Conservation (phyloP, 2,797 vertebrate species). For the Lagorchestes hirsutus region DNA sequence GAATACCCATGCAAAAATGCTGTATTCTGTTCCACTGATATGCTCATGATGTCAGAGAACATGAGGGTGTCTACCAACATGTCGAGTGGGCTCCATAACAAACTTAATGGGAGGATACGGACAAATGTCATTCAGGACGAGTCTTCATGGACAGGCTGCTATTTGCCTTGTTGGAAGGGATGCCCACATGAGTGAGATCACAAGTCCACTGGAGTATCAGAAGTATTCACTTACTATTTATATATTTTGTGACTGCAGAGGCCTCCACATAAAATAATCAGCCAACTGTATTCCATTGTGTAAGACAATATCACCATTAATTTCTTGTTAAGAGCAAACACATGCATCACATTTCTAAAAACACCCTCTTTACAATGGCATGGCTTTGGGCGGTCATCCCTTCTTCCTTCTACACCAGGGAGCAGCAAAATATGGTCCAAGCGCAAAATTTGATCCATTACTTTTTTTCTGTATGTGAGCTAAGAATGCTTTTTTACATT, state of each 20-base stretch:
- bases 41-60: neutral
- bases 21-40: neutral
- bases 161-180: neutral
- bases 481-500: neutral
- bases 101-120: neutral
- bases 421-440: neutral
- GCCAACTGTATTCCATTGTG: slow-evolving; percentile 73
- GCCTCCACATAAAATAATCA: slow-evolving; percentile 72
- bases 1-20: neutral
- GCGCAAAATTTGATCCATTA: neutral
- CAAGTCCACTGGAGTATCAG: neutral
- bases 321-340: slow-evolving; percentile 76
- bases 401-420: slow-evolving; percentile 69
- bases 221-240: slow-evolving; percentile 69
- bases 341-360: slow-evolving; percentile 76
- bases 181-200: neutral
- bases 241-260: slow-evolving; percentile 75
- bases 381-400: slow-evolving; percentile 76
- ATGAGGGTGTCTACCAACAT: neutral
- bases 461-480: neutral
- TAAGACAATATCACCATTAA: slow-evolving; percentile 79
- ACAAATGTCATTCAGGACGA: neutral
- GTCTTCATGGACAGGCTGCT: neutral
- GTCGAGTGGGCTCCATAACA: neutral
- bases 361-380: slow-evolving; percentile 62